Base-by-base conservation (phyloP, 1,140 invertebrate genomes). In the Psilanteris sp. region DNA sequence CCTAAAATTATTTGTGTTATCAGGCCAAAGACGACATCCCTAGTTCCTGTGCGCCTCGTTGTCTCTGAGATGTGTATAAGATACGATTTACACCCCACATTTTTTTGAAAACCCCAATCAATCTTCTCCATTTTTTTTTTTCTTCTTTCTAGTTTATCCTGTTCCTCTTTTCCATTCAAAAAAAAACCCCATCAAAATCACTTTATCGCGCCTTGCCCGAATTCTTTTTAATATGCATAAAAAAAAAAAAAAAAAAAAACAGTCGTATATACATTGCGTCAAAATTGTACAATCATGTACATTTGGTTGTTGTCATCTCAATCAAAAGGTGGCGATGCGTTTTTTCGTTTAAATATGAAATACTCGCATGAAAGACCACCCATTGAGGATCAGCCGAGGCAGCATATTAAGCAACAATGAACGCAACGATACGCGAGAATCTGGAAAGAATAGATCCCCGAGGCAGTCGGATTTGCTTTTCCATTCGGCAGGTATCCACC, bases 351-450 rank as follows among this genome's bases (percentile, higher is more conserved):
- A 46, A 20, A 37, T 39, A 36, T 46, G 22, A 34, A 36, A 59
- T 14, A 13, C 31, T 52, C 31, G 36, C 10, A 55, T 55, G 18
- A 75, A 68, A 67, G 81, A 80, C 81, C 81, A 83, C 81, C 81
- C 81, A 80, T 80, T 32, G 76, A 11, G 78, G 50, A 29, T 57
- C 14, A 48, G 4, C 31, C 52, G 59, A 41, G 39, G 34, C 57
- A 62, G 37, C 59, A 72, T 77, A 80, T 83, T 80, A 81, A 81
- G 52, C 64, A 34, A 83, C 81, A 83, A 83, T 82, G 27, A 76
- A 10, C 8, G 20, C 77, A 55, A 70, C 57, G 73, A 79, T 79
- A 80, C 79, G 72, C 71, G 72, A 66, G 78, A 80, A 83, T 79
- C 54, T 50, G 62, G 62, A 43, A 75, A 81, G 78, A 82, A 81